A percentile compares a stretch with the other conserved stretches of the same genome.
Conservation (phyloP, 2,113 vertebrate genomes). For the Bufo gargarizans region DNA sequence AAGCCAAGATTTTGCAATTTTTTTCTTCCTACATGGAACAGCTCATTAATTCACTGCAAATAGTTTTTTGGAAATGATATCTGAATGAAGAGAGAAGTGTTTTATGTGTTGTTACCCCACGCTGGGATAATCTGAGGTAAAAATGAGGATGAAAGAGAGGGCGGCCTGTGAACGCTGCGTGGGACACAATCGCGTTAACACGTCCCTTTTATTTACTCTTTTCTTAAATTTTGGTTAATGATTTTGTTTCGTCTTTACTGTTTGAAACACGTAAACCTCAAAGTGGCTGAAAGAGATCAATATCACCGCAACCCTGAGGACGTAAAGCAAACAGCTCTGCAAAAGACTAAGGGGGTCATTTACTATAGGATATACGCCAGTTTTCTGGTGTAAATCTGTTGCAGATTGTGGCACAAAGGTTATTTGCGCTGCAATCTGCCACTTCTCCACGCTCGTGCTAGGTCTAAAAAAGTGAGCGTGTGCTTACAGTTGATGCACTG, state of each 20-base stretch:
- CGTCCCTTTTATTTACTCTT: background rate
- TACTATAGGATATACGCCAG: too few species aligned
- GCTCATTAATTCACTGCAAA: constrained; percentile 18
- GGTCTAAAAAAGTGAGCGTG: too few species aligned
- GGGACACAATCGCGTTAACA: background rate
- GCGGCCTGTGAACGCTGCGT: background rate
- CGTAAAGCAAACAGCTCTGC: background rate
- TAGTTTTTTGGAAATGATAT: constrained; percentile 31
- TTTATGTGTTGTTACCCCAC: constrained; percentile 32
- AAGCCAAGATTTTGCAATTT: constrained; percentile 22
- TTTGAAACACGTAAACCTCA: constrained; percentile 8
- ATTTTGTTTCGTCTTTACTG: background rate
- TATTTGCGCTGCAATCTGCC: too few species aligned
- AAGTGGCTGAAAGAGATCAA: constrained; percentile 3
- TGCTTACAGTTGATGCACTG: too few species aligned
- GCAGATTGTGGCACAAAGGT: too few species aligned
- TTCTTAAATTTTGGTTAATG: constrained; percentile 8
- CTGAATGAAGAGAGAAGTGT: background rate
- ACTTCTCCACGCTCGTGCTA: too few species aligned
- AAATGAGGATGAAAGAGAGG: constrained; percentile 3
- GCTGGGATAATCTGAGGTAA: constrained; percentile 29
- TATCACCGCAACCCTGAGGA: background rate
- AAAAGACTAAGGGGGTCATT: background rate
- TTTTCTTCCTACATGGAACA: background rate
- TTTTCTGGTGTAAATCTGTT: too few species aligned